These are phyloP conservation scores for Darevskia mixta DNA, from an alignment of 2,797 vertebrate species.

Conservation along the genomic window DNA sequence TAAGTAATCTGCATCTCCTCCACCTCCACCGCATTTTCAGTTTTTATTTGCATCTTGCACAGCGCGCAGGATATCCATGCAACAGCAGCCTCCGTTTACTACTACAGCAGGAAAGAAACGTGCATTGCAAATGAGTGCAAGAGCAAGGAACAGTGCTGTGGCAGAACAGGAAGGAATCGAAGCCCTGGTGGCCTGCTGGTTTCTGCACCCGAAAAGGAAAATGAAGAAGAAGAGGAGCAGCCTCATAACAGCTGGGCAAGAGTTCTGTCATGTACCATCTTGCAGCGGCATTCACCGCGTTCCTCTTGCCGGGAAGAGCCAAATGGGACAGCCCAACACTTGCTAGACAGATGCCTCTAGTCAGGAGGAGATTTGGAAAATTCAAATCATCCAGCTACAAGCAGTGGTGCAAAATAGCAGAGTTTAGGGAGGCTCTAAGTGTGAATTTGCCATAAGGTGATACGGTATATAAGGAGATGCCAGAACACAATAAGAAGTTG, in stretches of 20 bases:
- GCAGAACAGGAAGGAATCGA: neutral
- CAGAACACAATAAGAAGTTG: neutral
- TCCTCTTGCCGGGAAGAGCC: neutral
- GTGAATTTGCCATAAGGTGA: neutral
- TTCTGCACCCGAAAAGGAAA: neutral
- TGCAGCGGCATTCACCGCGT: conserved; percentile 21
- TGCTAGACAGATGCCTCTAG: neutral
- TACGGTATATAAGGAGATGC: neutral
- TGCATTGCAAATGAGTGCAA: neutral
- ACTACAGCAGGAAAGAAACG: neutral
- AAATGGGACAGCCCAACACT: neutral
- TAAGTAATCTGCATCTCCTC: neutral
- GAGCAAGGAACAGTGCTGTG: neutral
- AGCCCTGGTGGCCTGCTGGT: neutral
- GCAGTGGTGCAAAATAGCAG: neutral
- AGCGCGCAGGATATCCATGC: neutral
- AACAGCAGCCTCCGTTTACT: neutral
- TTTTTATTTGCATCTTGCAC: neutral
- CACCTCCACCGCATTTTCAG: too few relatives aligned
- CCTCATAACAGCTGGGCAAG: neutral
- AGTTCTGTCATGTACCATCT: conserved; percentile 7
- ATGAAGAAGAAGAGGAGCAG: neutral
- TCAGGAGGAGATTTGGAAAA: neutral
- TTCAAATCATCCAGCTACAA: neutral
- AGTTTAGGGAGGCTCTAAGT: neutral